These are phyloP conservation scores for Phthorimaea operculella DNA, from an alignment of 1,140 invertebrate genomes.

Conservation along the genomic window DNA sequence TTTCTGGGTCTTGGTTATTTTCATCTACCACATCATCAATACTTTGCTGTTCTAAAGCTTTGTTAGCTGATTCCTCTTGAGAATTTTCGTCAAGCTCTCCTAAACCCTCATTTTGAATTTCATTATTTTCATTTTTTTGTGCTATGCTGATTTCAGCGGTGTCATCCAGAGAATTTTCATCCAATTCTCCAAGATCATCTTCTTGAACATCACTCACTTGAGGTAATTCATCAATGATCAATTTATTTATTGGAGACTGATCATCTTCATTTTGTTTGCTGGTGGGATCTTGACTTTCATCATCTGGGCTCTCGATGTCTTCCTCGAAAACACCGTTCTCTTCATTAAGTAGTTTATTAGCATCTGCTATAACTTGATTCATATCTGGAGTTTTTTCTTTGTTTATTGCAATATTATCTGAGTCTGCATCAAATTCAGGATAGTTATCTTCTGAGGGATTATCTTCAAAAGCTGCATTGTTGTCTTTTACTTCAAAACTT, in stretches of 20 bases:
- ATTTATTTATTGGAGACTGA: too few relatives aligned
- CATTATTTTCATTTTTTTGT: too few relatives aligned
- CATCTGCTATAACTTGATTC: background rate
- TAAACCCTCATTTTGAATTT: background rate
- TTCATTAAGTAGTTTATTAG: slow-evolving; percentile 1
- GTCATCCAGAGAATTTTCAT: too few relatives aligned
- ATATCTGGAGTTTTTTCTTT: background rate
- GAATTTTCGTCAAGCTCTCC: background rate
- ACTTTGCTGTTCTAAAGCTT: too few relatives aligned
- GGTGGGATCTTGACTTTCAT: background rate
- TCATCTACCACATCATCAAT: slow-evolving; percentile 6
- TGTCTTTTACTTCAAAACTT: too few relatives aligned
- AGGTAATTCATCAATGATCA: too few relatives aligned
- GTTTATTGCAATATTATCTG: too few relatives aligned
- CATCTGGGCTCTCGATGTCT: slow-evolving; percentile 12
- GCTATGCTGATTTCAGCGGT: too few relatives aligned
- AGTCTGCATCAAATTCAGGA: background rate
- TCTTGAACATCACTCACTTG: too few relatives aligned
- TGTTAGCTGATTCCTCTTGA: background rate
- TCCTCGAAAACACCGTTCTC: background rate
- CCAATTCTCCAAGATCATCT: too few relatives aligned
- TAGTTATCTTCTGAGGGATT: slow-evolving; percentile 1
- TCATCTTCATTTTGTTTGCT: too few relatives aligned
- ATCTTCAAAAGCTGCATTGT: slow-evolving; percentile 1
- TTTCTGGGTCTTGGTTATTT: slow-evolving; percentile 17